These are phyloP conservation scores for Odontamblyopus rebecca DNA, from an alignment of 2,797 vertebrate species.

Conservation along the genomic window DNA sequence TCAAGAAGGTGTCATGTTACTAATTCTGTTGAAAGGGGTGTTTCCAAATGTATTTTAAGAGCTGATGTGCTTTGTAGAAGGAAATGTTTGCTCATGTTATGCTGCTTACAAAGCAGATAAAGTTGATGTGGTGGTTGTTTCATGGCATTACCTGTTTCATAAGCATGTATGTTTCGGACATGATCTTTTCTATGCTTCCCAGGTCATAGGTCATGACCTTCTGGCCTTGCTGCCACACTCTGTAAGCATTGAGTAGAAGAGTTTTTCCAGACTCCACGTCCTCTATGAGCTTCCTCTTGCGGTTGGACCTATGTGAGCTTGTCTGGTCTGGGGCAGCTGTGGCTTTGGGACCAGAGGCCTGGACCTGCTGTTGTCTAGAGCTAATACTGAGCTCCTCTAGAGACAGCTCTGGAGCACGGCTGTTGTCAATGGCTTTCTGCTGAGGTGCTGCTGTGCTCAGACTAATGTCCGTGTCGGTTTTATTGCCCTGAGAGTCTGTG, in stretches of 20 bases:
- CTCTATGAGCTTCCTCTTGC: slow-evolving; percentile 93
- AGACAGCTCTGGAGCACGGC: slow-evolving; percentile 87
- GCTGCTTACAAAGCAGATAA: not conserved
- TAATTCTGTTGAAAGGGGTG: slow-evolving; percentile 38
- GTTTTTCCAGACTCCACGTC: slow-evolving; percentile 94
- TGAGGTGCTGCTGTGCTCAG: slow-evolving; percentile 53
- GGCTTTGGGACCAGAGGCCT: slow-evolving; percentile 57
- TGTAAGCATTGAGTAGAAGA: slow-evolving; percentile 92
- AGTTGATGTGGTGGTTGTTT: not conserved
- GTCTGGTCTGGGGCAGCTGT: slow-evolving; percentile 70
- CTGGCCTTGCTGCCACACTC: slow-evolving; percentile 98
- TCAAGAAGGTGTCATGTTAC: slow-evolving; percentile 17
- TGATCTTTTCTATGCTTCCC: slow-evolving; percentile 94
- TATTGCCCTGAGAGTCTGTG: slow-evolving; percentile 64
- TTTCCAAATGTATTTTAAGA: slow-evolving; percentile 39
- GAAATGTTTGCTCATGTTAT: not conserved
- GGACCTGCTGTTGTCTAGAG: slow-evolving; percentile 82
- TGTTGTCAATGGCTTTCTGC: slow-evolving; percentile 79
- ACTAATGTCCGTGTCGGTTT: slow-evolving; percentile 59
- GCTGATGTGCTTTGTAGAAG: slow-evolving; percentile 40
- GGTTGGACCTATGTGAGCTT: slow-evolving; percentile 76
- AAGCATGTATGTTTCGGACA: slow-evolving; percentile 98
- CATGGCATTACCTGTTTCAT: slow-evolving; percentile 88
- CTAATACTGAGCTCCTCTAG: slow-evolving; percentile 97
- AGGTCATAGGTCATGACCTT: slow-evolving; percentile 94